Conservation (phyloP, 2,888 invertebrate species). For the Melolontha melolontha region DNA sequence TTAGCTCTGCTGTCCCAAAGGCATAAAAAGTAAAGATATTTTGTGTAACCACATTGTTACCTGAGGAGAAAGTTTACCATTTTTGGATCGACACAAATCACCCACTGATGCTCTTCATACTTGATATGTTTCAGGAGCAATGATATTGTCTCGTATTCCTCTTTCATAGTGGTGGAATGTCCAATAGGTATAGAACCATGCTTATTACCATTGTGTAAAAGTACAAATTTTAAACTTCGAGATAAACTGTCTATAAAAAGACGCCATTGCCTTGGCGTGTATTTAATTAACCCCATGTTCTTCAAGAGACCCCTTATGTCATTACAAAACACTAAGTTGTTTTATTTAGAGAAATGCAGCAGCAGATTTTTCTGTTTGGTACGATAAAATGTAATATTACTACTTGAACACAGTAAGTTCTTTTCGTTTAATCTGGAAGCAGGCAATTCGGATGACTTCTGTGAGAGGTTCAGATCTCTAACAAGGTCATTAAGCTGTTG, state of each 20-base stretch:
- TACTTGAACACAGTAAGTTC: constrained; percentile 37
- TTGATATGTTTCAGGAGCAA: too few relatives aligned
- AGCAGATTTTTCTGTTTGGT: constrained; percentile 38
- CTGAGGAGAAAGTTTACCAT: constrained; percentile 22
- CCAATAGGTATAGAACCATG: constrained; percentile 37
- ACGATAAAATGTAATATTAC: constrained; percentile 42
- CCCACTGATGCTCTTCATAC: too few relatives aligned
- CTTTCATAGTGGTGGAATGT: too few relatives aligned
- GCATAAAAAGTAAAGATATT: constrained; percentile 6
- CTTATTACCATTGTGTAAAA: constrained; percentile 18
- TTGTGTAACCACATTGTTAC: constrained; percentile 15
- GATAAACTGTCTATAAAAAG: constrained; percentile 49
- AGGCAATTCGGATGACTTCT: constrained; percentile 4
- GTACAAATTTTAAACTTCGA: constrained; percentile 46
- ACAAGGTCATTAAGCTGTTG: too few relatives aligned
- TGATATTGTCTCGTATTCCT: too few relatives aligned
- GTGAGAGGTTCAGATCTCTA: constrained; percentile 12
- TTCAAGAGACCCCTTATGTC: constrained; percentile 42
- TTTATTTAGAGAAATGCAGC: constrained; percentile 44
- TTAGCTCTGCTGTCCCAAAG: constrained; percentile 11
- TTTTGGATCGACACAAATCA: too few relatives aligned
- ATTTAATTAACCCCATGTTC: constrained; percentile 45
- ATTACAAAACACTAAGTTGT: constrained; percentile 44
- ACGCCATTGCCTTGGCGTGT: constrained; percentile 47
- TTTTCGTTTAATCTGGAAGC: not conserved